phyloP scores from a whole-genome alignment of 2,797 vertebrate genomes.

The Lindbergichthys nudifrons region DNA sequence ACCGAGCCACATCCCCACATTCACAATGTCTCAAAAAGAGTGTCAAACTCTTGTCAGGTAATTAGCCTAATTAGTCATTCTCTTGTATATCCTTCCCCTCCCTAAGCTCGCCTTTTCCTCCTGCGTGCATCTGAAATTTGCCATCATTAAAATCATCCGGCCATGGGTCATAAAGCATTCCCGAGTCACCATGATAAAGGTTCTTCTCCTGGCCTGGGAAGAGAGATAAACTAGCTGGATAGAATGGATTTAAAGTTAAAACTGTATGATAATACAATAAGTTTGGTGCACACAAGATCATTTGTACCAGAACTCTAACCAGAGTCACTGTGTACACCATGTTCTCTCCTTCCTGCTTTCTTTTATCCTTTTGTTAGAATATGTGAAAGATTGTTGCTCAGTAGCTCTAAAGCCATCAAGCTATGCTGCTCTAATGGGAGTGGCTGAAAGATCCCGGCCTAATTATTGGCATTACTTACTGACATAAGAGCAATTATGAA shows the following conservation, averaged over 20 bases:
- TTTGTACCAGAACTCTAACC: slow-evolving; percentile 10
- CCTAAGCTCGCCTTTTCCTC: slow-evolving; percentile 45
- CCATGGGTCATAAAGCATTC: slow-evolving; percentile 73
- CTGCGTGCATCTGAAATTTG: slow-evolving; percentile 53
- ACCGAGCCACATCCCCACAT: slow-evolving; percentile 53
- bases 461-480: slow-evolving; percentile 2
- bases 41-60: slow-evolving; percentile 69
- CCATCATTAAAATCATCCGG: slow-evolving; percentile 67
- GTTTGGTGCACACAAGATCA: slow-evolving; percentile 26
- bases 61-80: slow-evolving; percentile 79
- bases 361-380: neutral
- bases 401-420: neutral
- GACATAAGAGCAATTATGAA: neutral
- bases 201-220: slow-evolving; percentile 29
- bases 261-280: slow-evolving; percentile 46
- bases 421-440: neutral
- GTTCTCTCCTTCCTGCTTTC: neutral
- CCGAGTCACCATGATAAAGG: slow-evolving; percentile 63
- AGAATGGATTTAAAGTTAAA: slow-evolving; percentile 52
- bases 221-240: slow-evolving; percentile 35
- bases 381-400: neutral
- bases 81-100: slow-evolving; percentile 54
- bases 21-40: slow-evolving; percentile 61
- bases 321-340: neutral
- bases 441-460: neutral